A percentile compares a stretch with the other conserved stretches of the same genome.
phyloP scores from a whole-genome alignment of 2,113 vertebrate genomes.

The Nyctereutes procyonoides region DNA sequence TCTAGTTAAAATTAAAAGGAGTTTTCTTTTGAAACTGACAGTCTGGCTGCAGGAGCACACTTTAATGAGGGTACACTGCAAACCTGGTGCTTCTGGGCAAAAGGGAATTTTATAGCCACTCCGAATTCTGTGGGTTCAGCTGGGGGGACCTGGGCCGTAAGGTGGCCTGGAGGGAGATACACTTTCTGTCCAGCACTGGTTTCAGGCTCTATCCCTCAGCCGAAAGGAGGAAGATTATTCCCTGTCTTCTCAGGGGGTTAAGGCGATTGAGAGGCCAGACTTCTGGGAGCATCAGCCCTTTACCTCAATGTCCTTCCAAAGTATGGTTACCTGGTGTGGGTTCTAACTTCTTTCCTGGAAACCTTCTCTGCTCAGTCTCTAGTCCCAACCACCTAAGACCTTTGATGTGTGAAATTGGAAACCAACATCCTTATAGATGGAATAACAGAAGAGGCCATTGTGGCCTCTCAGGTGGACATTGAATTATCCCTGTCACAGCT shows the following conservation, averaged over 20 bases:
- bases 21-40: conserved; percentile 66
- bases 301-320: background rate
- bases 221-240: background rate
- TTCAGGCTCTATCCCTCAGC: background rate
- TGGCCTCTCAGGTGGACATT: background rate
- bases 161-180: background rate
- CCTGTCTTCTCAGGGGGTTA: background rate
- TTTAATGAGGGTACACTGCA: conserved; percentile 26
- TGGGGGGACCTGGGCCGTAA: background rate
- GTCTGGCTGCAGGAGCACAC: conserved; percentile 36
- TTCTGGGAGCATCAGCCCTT: background rate
- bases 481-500: background rate
- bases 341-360: background rate
- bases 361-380: background rate
- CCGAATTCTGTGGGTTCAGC: background rate
- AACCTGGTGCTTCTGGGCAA: conserved; percentile 42
- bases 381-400: background rate
- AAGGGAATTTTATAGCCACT: background rate
- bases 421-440: background rate
- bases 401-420: background rate
- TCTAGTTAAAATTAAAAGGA: conserved; percentile 74
- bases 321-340: background rate
- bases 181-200: background rate
- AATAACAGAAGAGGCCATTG: background rate
- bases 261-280: background rate